Percentiles rank a stretch among this genome's conserved stretches.
phyloP scores from a whole-genome alignment of 2,113 vertebrate genomes.

The Chrysochloris asiatica region DNA sequence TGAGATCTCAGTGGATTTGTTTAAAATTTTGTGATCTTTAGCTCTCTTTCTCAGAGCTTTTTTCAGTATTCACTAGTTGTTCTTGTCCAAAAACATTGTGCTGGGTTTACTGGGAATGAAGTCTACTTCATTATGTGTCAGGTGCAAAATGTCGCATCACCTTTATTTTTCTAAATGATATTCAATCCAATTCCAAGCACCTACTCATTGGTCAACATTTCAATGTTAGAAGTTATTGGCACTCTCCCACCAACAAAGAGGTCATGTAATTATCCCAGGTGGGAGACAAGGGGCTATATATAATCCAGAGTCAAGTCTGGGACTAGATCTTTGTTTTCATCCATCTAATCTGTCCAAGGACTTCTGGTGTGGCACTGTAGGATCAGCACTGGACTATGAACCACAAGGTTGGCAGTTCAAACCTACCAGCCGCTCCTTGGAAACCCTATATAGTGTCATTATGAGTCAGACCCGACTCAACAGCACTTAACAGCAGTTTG shows the following conservation, averaged over 20 bases:
- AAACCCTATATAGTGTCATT: too few relatives aligned
- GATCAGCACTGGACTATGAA: too few relatives aligned
- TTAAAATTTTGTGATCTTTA: not conserved
- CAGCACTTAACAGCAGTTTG: too few relatives aligned
- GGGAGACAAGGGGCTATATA: not conserved
- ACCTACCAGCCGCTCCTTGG: too few relatives aligned
- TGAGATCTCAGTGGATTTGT: not conserved
- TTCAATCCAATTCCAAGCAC: not conserved
- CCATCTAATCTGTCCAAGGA: not conserved
- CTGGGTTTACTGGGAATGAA: not conserved
- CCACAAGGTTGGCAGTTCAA: too few relatives aligned
- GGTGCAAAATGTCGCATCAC: not conserved
- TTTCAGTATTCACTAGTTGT: not conserved
- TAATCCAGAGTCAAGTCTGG: not conserved
- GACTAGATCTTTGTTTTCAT: not conserved
- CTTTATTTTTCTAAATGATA: not conserved
- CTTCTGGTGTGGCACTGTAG: too few relatives aligned
- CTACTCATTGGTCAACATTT: rapidly evolving
- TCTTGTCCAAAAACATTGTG: not conserved
- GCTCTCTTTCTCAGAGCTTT: not conserved
- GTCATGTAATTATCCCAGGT: not conserved
- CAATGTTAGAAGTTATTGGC: not conserved
- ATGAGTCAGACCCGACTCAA: too few relatives aligned
- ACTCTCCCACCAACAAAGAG: not conserved
- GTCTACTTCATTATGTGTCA: not conserved